Conservation (phyloP, 1,140 invertebrate species). For the Holotrichia oblita region DNA sequence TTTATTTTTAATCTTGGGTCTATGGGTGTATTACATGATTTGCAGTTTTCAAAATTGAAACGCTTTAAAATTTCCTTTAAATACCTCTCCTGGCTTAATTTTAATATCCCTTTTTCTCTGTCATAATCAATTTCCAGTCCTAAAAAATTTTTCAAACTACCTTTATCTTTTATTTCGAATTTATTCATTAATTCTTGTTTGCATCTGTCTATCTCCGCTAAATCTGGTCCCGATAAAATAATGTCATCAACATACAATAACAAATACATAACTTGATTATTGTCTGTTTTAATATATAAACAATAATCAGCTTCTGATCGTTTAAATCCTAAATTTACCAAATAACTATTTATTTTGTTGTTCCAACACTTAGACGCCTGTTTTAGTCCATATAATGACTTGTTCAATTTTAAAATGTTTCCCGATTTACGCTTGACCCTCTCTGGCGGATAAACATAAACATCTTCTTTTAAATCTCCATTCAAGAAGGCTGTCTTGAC, state of each 20-base stretch:
- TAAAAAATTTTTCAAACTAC: conserved; percentile 21
- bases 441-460: conserved; percentile 59
- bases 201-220: conserved; percentile 33
- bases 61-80: conserved; percentile 13
- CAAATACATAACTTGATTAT: conserved; percentile 41
- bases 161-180: conserved; percentile 40
- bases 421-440: conserved; percentile 41
- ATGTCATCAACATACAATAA: conserved; percentile 47
- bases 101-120: conserved; percentile 35
- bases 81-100: conserved; percentile 41
- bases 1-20: conserved; percentile 38
- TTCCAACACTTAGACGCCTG: conserved; percentile 34
- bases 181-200: conserved; percentile 15
- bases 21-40: conserved; percentile 34
- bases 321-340: conserved; percentile 43
- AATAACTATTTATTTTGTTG: conserved; percentile 41
- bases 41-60: conserved; percentile 41
- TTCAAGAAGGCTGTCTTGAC: conserved; percentile 62
- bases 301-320: conserved; percentile 27
- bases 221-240: conserved; percentile 41
- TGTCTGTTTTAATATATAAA: conserved; percentile 11
- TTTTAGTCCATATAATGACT: conserved; percentile 33
- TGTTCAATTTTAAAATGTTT: conserved; percentile 31
- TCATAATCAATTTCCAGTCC: conserved; percentile 39
- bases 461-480: conserved; percentile 59